phyloP scores from a whole-genome alignment of 1,140 invertebrate genomes.

The Melipona quadrifasciata region DNA sequence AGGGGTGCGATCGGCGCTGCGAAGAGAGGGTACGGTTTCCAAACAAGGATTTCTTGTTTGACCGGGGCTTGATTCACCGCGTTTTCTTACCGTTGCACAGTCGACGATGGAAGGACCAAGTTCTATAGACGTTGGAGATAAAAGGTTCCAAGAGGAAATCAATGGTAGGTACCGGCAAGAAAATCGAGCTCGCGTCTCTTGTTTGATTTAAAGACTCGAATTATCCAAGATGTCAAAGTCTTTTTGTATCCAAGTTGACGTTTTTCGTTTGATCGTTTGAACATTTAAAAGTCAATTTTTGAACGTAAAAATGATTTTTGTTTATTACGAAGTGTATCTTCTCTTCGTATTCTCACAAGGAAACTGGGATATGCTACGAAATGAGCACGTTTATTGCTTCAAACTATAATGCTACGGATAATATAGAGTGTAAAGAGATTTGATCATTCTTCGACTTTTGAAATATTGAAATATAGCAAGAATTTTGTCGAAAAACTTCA shows the following conservation, averaged over 20 bases:
- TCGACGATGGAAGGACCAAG: neutral
- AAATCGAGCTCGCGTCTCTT: too few species aligned
- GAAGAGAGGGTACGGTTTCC: neutral
- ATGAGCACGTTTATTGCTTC: neutral
- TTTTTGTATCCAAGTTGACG: neutral
- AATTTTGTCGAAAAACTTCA: neutral
- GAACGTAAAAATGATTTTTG: neutral
- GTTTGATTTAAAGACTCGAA: neutral
- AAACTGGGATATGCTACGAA: neutral
- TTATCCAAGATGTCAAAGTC: too few species aligned
- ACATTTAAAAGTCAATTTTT: neutral
- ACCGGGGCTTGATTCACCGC: neutral
- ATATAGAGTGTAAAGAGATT: too few species aligned
- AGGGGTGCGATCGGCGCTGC: neutral
- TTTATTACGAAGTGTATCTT: too few species aligned
- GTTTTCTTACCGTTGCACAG: neutral
- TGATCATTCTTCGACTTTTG: too few species aligned
- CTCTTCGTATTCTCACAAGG: neutral
- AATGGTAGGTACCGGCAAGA: neutral
- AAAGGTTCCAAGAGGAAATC: neutral
- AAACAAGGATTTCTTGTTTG: neutral
- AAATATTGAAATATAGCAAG: too few species aligned
- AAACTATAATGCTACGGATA: neutral
- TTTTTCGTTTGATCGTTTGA: too few species aligned
- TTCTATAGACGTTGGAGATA: neutral